phyloP scores from a whole-genome alignment of 2,113 vertebrate genomes.

The Lynx canadensis region DNA sequence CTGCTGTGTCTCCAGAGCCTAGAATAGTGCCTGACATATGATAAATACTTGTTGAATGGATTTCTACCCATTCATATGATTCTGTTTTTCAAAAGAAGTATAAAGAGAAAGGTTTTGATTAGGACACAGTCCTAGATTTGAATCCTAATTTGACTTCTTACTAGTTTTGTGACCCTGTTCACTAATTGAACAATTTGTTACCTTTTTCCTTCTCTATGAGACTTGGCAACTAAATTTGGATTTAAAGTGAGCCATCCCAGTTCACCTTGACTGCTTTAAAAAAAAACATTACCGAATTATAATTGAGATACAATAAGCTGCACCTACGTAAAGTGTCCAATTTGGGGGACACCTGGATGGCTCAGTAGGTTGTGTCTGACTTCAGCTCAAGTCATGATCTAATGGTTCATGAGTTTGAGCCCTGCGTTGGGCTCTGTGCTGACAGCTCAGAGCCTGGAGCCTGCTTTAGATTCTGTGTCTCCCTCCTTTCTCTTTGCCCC shows the following conservation, averaged over 20 bases:
- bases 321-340: background rate
- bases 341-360: background rate
- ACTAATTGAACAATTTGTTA: background rate
- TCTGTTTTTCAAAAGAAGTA: background rate
- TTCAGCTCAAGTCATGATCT: too few relatives aligned
- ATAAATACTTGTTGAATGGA: background rate
- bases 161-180: background rate
- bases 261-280: background rate
- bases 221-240: background rate
- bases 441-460: too few relatives aligned
- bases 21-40: background rate
- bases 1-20: background rate
- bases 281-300: background rate
- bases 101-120: background rate
- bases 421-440: too few relatives aligned
- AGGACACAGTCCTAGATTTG: background rate
- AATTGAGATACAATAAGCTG: background rate
- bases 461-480: too few relatives aligned
- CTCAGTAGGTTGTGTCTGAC: too few relatives aligned
- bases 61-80: background rate
- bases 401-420: too few relatives aligned
- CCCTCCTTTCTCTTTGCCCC: too few relatives aligned
- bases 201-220: background rate
- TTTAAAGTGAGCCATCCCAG: background rate
- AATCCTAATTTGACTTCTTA: background rate